phyloP scores from a whole-genome alignment of 1,140 invertebrate species.

The Bombus waltoni region DNA sequence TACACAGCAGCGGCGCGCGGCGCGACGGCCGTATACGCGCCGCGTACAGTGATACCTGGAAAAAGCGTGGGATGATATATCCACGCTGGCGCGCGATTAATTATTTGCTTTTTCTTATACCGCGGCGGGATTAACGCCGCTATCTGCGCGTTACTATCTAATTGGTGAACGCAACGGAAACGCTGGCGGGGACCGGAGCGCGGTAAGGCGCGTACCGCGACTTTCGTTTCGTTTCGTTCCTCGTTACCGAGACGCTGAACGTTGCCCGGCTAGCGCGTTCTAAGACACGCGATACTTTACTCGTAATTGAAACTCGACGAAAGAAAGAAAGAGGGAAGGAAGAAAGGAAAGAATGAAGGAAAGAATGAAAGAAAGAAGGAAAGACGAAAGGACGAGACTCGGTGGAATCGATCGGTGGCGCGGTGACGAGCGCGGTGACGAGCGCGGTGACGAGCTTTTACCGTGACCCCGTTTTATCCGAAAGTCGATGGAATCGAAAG shows the following conservation, averaged over 20 bases:
- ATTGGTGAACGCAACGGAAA: constrained; percentile 41
- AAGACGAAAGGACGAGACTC: background rate
- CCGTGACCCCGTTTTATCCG: background rate
- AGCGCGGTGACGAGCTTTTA: constrained; percentile 19
- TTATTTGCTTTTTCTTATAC: constrained; percentile 47
- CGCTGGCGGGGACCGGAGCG: constrained; percentile 15
- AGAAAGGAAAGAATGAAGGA: no score
- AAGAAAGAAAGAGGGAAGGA: no score
- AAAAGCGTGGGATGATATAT: constrained; percentile 61
- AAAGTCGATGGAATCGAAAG: background rate
- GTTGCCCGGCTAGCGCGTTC: background rate
- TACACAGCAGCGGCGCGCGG: constrained; percentile 31
- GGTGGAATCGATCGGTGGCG: background rate
- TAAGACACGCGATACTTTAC: constrained; percentile 44
- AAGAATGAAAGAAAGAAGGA: no score
- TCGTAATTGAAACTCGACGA: constrained; percentile 5
- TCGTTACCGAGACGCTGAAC: constrained; percentile 21
- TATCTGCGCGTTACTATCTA: constrained; percentile 50
- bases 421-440: background rate
- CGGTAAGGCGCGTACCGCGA: background rate
- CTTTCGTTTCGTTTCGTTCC: constrained; percentile 35
- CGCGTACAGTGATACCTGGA: constrained; percentile 42
- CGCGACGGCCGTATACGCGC: background rate
- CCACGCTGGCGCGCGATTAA: constrained; percentile 47
- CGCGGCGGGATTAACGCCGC: constrained; percentile 38